Evolutionary conservation across 2,888 invertebrate species (phyloP), one percentile per base, ranked within the genome.

Genomic region (Drosophila robusta): DNA sequence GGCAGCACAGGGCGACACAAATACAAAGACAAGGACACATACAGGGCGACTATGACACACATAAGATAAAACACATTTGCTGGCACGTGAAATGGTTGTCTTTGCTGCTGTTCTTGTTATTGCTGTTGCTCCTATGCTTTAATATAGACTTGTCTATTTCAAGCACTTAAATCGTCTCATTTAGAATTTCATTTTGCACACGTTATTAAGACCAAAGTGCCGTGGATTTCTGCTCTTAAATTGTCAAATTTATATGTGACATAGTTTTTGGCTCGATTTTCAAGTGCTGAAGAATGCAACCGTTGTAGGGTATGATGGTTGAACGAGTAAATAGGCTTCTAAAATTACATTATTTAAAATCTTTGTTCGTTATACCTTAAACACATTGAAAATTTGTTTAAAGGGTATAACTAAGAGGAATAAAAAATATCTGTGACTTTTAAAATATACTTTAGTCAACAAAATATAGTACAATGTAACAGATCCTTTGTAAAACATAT

Each of bases 11-110:
- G 39, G 39, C 16, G 39, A 24, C 41, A 38, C 36, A 46, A 11
- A 38, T 9, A 41, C 44, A 24, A 4, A 12, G 16, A 26, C 14
- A 70, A 14, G 4, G 14, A 76, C 36, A 49, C 9, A 67, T 57
- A 74, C 74, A 74, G 66, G 66, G 74, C 71, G 77, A 57, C 32
- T 41, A 26, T 11, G 14, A 36, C 16, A 24, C 39, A 50, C 26
- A 41, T 34, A 24, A 29, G 29, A n/a, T 47, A 26, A 50, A 39
- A 26, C 24, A 38, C 16, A 51, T 68, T 60, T 52, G 39, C 49
- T 71, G 77, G 61, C 77, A 71, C 74, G 72, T 71, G 77, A 76
- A 65, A 22, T 26, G 47, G 8, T 47, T n/a, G 14, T 8, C 18
- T 47, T 29, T 14, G 12, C 34, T 61, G 29, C 24, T 32, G n/a